Base-by-base conservation (phyloP, 1,140 invertebrate species). In the Ceratitis capitata region DNA sequence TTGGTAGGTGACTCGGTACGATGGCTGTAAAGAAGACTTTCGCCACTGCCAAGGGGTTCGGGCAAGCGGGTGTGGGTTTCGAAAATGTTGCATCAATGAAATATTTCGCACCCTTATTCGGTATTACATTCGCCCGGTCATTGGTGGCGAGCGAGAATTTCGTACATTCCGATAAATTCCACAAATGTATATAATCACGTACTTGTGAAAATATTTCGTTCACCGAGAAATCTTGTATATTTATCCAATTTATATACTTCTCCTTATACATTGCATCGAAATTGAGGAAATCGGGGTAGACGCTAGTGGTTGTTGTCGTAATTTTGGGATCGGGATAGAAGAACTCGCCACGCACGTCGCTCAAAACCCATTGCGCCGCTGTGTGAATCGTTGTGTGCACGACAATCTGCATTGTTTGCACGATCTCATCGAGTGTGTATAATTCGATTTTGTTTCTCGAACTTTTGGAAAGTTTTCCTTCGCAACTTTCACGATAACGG, bases 11-110 rank as follows among this genome's bases (percentile, higher is more conserved):
- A 9, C 51, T 2, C 5, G 84, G 56, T 26, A 86, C 78, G 19
- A 58, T 51, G 39, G 84, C 51, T 29, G 56, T 26, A 74, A 86
- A 86, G 26, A 39, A 47, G 1, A 86, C 84, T 12, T 56, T 82
- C n/a, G 86, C 86, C 5, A 86, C 78, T 23, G 86, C 84, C 53
- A 86, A 83, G 3, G 86, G 86, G n/a, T 86, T 86, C 0, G 90
- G 90, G 39, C 90, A 91, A 14, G 86, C 84, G 1, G 87, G 87
- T 3, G 88, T 89, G 3, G 90, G 90, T 0, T 88, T 86, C 3
- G 90, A 91, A 29, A 91, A 91, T 32, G 88, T 87, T 1, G 90
- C 90, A 69, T 91, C 90, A 4, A 90, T 84, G 87, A 88, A 91
- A 74, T 87, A 87, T 26, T 87, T 87, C 0, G 85, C 85, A 3